Evolutionary conservation across 2,797 vertebrate genomes (phyloP).

Genomic region (Poecilia picta): DNA sequence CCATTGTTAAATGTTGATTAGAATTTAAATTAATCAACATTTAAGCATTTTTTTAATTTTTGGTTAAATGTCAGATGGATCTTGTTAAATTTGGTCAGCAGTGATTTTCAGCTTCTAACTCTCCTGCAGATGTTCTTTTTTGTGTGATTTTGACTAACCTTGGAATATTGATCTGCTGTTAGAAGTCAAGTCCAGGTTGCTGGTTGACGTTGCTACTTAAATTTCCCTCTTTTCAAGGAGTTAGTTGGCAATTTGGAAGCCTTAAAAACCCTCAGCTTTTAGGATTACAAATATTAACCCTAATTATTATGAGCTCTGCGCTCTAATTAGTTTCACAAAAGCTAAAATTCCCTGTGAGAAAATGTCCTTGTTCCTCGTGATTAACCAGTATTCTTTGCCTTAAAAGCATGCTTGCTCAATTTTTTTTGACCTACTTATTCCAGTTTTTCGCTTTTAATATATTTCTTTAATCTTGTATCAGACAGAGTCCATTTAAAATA

Average conservation of each 20-base stretch:
- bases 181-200: neutral
- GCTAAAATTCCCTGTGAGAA: constrained; percentile 19
- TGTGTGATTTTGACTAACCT: neutral
- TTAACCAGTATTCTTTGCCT: constrained; percentile 17
- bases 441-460: constrained; percentile 2
- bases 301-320: constrained; percentile 50
- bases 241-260: constrained; percentile 34
- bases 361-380: constrained; percentile 12
- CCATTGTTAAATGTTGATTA: too few relatives aligned
- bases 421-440: constrained; percentile 6
- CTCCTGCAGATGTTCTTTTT: neutral
- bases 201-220: neutral
- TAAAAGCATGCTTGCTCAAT: constrained; percentile 6
- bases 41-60: neutral
- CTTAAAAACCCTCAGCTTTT: constrained; percentile 23
- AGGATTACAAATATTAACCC: constrained; percentile 52
- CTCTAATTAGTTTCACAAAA: constrained; percentile 50
- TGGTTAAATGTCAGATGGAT: neutral
- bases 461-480: constrained; percentile 6
- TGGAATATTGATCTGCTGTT: neutral
- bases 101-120: neutral
- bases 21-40: neutral
- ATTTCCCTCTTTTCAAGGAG: constrained; percentile 26
- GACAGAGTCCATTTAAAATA: constrained; percentile 10
- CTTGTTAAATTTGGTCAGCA: neutral